These are phyloP conservation scores for Geodia barretti DNA, from an alignment of 37 sponge, comb jelly and placozoan species.

Conservation along the genomic window DNA sequence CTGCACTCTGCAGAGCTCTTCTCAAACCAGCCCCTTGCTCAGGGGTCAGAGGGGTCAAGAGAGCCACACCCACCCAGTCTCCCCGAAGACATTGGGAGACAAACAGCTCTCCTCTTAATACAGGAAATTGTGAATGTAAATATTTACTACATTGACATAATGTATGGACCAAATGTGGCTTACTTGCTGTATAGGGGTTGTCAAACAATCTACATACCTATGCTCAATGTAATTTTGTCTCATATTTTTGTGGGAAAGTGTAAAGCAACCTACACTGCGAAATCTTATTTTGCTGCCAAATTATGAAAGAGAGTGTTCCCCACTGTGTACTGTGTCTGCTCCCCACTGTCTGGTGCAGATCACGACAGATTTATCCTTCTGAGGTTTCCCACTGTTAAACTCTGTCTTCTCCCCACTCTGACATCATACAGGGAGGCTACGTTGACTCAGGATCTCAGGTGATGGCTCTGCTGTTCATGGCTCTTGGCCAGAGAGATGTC, in stretches of 20 bases:
- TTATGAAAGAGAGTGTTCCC: no score
- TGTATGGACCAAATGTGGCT: no score
- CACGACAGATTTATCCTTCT: background rate
- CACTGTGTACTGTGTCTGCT: no score
- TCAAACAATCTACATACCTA: no score
- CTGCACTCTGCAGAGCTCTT: conserved; percentile 58
- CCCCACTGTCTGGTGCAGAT: no score
- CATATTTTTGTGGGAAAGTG: no score
- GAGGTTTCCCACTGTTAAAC: background rate
- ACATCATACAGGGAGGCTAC: conserved; percentile 79
- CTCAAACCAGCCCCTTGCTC: background rate
- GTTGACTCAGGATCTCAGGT: conserved; percentile 75
- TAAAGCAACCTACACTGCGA: no score
- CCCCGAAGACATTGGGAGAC: conserved; percentile 91
- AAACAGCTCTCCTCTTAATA: conserved; percentile 60
- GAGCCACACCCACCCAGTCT: conserved; percentile 10
- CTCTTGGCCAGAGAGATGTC: conserved; percentile 82
- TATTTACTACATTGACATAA: no score
- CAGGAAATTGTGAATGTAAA: conserved; percentile 84
- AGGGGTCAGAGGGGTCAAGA: background rate
- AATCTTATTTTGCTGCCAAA: no score
- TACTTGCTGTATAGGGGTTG: no score
- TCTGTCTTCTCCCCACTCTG: background rate
- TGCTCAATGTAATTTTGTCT: no score
- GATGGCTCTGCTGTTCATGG: conserved; percentile 91